phyloP scores from a whole-genome alignment of 1,140 invertebrate genomes.

The Bombus affinis region DNA sequence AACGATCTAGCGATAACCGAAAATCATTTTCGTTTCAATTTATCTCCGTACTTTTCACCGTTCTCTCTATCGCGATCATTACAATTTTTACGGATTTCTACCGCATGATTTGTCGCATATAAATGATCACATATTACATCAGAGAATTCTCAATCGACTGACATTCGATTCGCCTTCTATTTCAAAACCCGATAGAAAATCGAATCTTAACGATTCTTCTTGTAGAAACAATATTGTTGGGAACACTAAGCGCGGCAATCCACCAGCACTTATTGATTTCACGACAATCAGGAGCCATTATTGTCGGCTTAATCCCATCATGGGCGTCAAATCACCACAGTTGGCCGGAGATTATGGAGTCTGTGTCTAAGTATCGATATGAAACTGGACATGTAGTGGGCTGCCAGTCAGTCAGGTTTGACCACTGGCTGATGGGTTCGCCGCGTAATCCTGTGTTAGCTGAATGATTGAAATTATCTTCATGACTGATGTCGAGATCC shows the following conservation, averaged over 20 bases:
- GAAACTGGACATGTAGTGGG: constrained; percentile 20
- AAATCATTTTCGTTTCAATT: not conserved
- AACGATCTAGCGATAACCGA: not conserved
- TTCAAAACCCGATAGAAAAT: not conserved
- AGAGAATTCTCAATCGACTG: not conserved
- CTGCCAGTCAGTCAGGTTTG: constrained; percentile 31
- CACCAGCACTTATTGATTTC: constrained; percentile 34
- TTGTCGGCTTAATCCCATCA: constrained; percentile 28
- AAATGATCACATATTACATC: not conserved
- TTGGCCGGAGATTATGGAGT: constrained; percentile 9
- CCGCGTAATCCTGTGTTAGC: not conserved
- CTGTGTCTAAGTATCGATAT: constrained; percentile 46
- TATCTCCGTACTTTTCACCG: not conserved
- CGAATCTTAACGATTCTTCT: not conserved
- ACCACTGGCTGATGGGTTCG: constrained; percentile 17
- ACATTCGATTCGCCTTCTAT: not conserved
- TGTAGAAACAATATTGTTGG: not conserved
- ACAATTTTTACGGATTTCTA: not conserved
- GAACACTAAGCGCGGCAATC: not conserved
- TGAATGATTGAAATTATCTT: constrained; percentile 49
- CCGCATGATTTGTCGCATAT: not conserved
- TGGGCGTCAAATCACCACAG: constrained; percentile 17
- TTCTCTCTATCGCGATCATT: not conserved
- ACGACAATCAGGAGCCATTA: constrained; percentile 30
- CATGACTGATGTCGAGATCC: constrained; percentile 4